A percentile compares a stretch with the other conserved stretches of the same genome.
Conservation (phyloP, 2,888 invertebrate genomes). For the Slavum lentiscoides region DNA sequence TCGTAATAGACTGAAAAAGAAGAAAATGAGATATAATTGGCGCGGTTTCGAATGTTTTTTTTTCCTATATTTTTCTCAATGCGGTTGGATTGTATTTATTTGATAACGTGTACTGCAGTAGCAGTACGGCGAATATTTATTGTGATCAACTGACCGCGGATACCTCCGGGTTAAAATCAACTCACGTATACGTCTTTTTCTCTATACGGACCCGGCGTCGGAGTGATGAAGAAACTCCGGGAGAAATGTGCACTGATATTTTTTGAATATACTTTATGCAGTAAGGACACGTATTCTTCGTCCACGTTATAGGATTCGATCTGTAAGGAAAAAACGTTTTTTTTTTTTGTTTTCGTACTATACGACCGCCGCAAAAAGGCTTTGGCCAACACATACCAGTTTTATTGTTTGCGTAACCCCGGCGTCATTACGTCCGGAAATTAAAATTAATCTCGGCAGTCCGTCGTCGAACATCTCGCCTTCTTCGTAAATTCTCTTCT, state of each 20-base stretch:
- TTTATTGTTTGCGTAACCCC: conserved; percentile 65
- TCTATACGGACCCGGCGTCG: conserved; percentile 58
- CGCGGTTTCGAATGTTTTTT: background rate
- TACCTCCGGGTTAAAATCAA: too few species aligned
- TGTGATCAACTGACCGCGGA: too few species aligned
- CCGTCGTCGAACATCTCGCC: conserved; percentile 59
- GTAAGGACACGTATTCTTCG: conserved; percentile 55
- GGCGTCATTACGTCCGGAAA: conserved; percentile 55
- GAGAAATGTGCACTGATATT: conserved; percentile 49
- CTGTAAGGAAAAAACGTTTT: conserved; percentile 55
- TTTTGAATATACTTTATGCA: conserved; percentile 53
- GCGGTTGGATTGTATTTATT: too few species aligned
- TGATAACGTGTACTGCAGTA: too few species aligned
- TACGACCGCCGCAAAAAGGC: too few species aligned
- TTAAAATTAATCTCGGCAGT: conserved; percentile 56
- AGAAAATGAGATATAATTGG: too few species aligned
- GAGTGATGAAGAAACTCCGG: conserved; percentile 51
- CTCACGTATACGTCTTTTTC: conserved; percentile 36
- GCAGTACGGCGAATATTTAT: too few species aligned
- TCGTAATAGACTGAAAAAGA: conserved; percentile 65
- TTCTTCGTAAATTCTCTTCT: conserved; percentile 41
- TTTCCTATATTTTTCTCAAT: too few species aligned
- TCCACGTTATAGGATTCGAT: conserved; percentile 64
- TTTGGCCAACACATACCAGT: conserved; percentile 61
- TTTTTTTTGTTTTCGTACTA: background rate